These are phyloP conservation scores for Hecatera dysodea DNA, from an alignment of 2,888 invertebrate species.

Conservation along the genomic window DNA sequence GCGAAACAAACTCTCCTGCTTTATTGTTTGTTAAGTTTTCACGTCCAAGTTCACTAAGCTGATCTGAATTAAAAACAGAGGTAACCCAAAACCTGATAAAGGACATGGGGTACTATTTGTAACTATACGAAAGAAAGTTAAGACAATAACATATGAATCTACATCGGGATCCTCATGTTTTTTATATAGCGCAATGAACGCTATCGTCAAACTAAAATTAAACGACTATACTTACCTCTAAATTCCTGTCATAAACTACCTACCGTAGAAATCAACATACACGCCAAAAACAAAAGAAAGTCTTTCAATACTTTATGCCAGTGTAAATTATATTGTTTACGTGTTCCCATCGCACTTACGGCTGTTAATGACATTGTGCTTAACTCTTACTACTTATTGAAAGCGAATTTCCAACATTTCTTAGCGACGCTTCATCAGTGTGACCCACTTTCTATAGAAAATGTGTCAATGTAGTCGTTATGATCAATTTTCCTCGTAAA, in stretches of 20 bases:
- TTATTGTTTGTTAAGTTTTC: too few relatives aligned
- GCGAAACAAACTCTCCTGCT: too few relatives aligned
- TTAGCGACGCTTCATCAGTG: conserved; percentile 75
- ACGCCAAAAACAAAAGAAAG: conserved; percentile 61
- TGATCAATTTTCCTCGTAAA: conserved; percentile 68
- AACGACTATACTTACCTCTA: too few relatives aligned
- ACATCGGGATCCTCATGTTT: not conserved
- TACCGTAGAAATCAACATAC: conserved; percentile 35
- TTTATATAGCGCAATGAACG: not conserved
- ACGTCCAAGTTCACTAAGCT: too few relatives aligned
- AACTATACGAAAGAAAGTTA: too few relatives aligned
- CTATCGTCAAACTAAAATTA: not conserved
- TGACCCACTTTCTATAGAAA: conserved; percentile 83
- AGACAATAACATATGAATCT: not conserved
- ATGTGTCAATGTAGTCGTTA: conserved; percentile 74
- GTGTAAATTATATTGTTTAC: conserved; percentile 56
- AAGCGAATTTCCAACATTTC: conserved; percentile 76
- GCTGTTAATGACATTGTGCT: conserved; percentile 70
- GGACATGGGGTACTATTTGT: too few relatives aligned
- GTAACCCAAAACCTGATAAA: too few relatives aligned
- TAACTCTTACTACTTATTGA: conserved; percentile 70
- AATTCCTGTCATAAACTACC: not conserved
- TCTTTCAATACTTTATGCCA: conserved; percentile 34
- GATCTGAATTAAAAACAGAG: too few relatives aligned
- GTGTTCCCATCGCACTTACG: conserved; percentile 73